These are phyloP conservation scores for Lepeophtheirus nordmannii DNA, from an alignment of 2,888 invertebrate species.

Conservation along the genomic window DNA sequence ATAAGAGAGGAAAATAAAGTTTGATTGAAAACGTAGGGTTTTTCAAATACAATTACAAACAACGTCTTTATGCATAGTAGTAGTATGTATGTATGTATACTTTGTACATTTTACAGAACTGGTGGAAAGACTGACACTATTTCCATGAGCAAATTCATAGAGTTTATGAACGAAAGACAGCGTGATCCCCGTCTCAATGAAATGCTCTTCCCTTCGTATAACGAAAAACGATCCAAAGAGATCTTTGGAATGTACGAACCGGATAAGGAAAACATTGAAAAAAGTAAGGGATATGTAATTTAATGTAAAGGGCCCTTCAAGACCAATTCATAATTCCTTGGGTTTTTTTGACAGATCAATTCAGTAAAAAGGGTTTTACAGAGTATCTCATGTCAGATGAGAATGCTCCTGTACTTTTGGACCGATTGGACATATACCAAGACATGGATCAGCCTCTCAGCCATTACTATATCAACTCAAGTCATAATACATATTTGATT, in stretches of 20 bases:
- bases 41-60: no score
- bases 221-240: slow-evolving; percentile 77
- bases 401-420: slow-evolving; percentile 96
- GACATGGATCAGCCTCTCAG: slow-evolving; percentile 97
- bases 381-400: slow-evolving; percentile 99
- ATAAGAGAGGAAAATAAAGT: no score
- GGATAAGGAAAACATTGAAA: slow-evolving; percentile 52
- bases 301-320: no score
- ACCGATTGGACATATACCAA: slow-evolving; percentile 82
- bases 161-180: slow-evolving; percentile 91
- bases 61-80: no score
- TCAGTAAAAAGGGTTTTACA: slow-evolving; percentile 89
- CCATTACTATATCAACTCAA: slow-evolving; percentile 98
- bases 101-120: slow-evolving; percentile 45
- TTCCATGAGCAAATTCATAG: slow-evolving; percentile 67
- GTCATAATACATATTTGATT: slow-evolving; percentile 83
- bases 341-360: slow-evolving; percentile 2
- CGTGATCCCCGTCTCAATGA: slow-evolving; percentile 95
- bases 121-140: slow-evolving; percentile 60
- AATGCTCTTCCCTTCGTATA: slow-evolving; percentile 91
- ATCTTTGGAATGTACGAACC: slow-evolving; percentile 86
- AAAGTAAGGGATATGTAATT: slow-evolving; percentile 42
- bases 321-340: no score
- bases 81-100: no score
- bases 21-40: no score